A percentile compares a stretch with the other conserved stretches of the same genome.
Evolutionary conservation across 2,113 vertebrate genomes (phyloP).

Genomic region (Natator depressus): DNA sequence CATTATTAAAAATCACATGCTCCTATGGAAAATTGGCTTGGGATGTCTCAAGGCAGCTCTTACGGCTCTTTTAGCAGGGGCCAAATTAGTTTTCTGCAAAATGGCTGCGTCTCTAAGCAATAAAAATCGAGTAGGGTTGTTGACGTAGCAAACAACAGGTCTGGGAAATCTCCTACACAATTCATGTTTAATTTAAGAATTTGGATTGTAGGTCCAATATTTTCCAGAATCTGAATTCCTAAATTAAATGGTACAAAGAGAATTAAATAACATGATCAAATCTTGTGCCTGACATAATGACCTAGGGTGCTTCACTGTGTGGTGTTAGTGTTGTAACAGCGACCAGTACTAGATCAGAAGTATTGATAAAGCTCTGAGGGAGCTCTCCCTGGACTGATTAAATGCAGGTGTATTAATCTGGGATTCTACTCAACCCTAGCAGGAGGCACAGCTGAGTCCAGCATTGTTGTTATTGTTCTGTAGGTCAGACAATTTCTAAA

Average conservation of each 20-base stretch:
- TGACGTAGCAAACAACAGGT: conserved; percentile 22
- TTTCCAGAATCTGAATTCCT: conserved; percentile 44
- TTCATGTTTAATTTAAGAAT: conserved; percentile 62
- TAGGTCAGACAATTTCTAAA: neutral
- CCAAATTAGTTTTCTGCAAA: conserved; percentile 49
- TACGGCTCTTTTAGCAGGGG: neutral
- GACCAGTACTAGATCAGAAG: neutral
- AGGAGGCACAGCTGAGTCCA: conserved; percentile 32
- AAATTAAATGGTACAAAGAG: conserved; percentile 48
- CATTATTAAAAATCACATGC: conserved; percentile 27
- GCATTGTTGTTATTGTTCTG: neutral
- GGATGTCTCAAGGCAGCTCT: conserved; percentile 22
- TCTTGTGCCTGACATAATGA: conserved; percentile 6
- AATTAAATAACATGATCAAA: conserved; percentile 30
- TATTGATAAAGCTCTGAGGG: neutral
- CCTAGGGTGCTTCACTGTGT: neutral
- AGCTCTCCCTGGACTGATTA: conserved; percentile 26
- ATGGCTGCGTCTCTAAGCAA: conserved; percentile 16
- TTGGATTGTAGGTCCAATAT: conserved; percentile 4
- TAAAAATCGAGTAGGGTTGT: conserved; percentile 2
- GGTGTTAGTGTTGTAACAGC: neutral
- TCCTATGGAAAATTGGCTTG: conserved; percentile 19
- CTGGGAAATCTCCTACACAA: conserved; percentile 48
- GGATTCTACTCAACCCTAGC: neutral
- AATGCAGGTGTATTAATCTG: conserved; percentile 43